Conservation (phyloP, 2,797 vertebrate genomes). For the Lagodon rhomboides region DNA sequence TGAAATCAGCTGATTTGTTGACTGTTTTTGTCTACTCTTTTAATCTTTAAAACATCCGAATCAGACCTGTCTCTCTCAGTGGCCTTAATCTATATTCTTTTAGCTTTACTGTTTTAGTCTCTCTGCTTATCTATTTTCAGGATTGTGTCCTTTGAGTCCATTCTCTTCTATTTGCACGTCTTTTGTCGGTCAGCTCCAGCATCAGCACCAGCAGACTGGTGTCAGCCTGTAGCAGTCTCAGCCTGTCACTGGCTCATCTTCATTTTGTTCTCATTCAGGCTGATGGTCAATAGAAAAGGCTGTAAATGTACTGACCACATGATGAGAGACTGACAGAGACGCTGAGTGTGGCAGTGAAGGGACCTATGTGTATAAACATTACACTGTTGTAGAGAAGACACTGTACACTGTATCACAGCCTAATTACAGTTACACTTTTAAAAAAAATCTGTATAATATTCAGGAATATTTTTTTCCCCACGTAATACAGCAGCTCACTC, state of each 20-base stretch:
- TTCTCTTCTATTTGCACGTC: slow-evolving; percentile 36
- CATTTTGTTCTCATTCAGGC: slow-evolving; percentile 37
- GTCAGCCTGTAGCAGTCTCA: slow-evolving; percentile 71
- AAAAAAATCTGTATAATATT: not conserved
- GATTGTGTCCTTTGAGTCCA: slow-evolving; percentile 13
- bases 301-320: slow-evolving; percentile 27
- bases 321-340: slow-evolving; percentile 21
- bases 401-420: not conserved
- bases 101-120: not conserved
- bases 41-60: not conserved
- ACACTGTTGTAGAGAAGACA: not conserved
- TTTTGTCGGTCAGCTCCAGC: slow-evolving; percentile 39
- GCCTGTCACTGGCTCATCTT: slow-evolving; percentile 56
- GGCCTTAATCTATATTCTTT: not conserved
- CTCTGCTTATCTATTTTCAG: slow-evolving; percentile 24
- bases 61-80: not conserved
- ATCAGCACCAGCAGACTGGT: slow-evolving; percentile 53
- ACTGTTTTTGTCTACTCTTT: not conserved
- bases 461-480: not conserved
- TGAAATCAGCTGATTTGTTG: slow-evolving; percentile 1
- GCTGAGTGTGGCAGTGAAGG: not conserved
- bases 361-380: not conserved
- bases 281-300: slow-evolving; percentile 17
- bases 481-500: not conserved
- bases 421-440: not conserved